A percentile compares a stretch with the other conserved stretches of the same genome.
These are phyloP conservation scores for Plagodis dolabraria DNA, from an alignment of 2,888 invertebrate species.

Conservation along the genomic window DNA sequence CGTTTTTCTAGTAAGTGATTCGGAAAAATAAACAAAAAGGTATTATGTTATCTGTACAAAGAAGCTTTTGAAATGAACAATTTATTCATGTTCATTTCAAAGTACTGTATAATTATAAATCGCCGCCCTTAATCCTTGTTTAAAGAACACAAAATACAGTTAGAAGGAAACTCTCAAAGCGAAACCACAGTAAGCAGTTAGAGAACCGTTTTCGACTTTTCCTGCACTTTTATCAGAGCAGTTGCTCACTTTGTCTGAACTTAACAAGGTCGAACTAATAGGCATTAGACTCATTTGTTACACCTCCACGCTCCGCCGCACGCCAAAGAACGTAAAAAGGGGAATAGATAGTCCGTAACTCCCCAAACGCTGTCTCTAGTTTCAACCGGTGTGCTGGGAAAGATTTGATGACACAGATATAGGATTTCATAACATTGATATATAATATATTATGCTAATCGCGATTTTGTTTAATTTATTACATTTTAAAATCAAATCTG, in stretches of 20 bases:
- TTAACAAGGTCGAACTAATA: slow-evolving; percentile 79
- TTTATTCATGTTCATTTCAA: slow-evolving; percentile 22
- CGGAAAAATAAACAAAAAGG: slow-evolving; percentile 32
- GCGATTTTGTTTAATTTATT: neutral
- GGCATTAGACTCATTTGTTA: slow-evolving; percentile 78
- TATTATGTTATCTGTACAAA: slow-evolving; percentile 26
- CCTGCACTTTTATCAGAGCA: slow-evolving; percentile 61
- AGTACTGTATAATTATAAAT: slow-evolving; percentile 24
- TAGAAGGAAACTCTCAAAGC: slow-evolving; percentile 28
- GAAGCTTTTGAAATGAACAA: slow-evolving; percentile 23
- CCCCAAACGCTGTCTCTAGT: slow-evolving; percentile 55
- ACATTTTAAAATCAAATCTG: neutral
- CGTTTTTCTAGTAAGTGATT: slow-evolving; percentile 49
- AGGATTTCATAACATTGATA: neutral
- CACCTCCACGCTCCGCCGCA: slow-evolving; percentile 73
- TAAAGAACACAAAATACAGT: slow-evolving; percentile 22
- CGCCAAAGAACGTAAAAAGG: slow-evolving; percentile 70
- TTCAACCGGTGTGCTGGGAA: slow-evolving; percentile 39
- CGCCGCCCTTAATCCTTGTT: slow-evolving; percentile 21
- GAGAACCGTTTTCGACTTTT: slow-evolving; percentile 53
- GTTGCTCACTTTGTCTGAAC: slow-evolving; percentile 72
- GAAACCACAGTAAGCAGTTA: slow-evolving; percentile 26
- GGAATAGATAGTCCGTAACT: slow-evolving; percentile 58
- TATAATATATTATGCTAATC: neutral
- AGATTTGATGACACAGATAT: slow-evolving; percentile 32